A percentile compares a stretch with the other conserved stretches of the same genome.
Evolutionary conservation across 2,888 invertebrate species (phyloP).

Genomic region (Chloroclystis v-ata): DNA sequence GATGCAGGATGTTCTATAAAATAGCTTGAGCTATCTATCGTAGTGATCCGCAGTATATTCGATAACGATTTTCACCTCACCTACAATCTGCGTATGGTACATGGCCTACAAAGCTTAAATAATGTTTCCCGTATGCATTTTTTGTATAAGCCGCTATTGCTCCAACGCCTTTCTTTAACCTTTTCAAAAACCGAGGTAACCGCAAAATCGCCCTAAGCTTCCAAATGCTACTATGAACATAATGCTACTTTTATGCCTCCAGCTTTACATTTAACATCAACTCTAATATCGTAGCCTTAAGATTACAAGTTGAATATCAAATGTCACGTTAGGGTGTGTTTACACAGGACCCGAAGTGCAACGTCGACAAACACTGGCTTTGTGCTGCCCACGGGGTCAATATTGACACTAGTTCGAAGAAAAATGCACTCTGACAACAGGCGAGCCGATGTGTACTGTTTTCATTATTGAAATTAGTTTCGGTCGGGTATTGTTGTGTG

Average conservation of each 20-base stretch:
- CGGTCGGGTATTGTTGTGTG: constrained; percentile 46
- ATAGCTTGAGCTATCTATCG: too few relatives aligned
- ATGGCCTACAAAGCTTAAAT: too few relatives aligned
- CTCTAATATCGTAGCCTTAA: constrained; percentile 36
- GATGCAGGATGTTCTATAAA: too few relatives aligned
- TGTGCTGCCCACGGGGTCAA: constrained; percentile 72
- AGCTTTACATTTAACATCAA: constrained; percentile 35
- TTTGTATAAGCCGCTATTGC: background rate
- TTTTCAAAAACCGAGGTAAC: constrained; percentile 50
- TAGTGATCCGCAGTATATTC: too few relatives aligned
- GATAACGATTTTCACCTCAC: too few relatives aligned
- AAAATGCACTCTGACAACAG: constrained; percentile 73
- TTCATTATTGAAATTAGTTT: constrained; percentile 72
- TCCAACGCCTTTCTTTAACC: constrained; percentile 38
- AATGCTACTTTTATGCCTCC: constrained; percentile 61
- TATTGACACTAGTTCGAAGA: constrained; percentile 71
- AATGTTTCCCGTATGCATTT: background rate
- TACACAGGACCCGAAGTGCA: constrained; percentile 76
- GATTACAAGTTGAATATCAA: constrained; percentile 35
- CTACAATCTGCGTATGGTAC: too few relatives aligned
- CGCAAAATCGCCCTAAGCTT: constrained; percentile 66
- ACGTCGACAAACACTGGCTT: constrained; percentile 72
- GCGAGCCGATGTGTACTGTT: constrained; percentile 66
- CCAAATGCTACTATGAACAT: constrained; percentile 73
- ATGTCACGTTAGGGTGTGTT: constrained; percentile 69